phyloP scores from a whole-genome alignment of 2,888 invertebrate genomes.

The Caenorhabditis sp. region DNA sequence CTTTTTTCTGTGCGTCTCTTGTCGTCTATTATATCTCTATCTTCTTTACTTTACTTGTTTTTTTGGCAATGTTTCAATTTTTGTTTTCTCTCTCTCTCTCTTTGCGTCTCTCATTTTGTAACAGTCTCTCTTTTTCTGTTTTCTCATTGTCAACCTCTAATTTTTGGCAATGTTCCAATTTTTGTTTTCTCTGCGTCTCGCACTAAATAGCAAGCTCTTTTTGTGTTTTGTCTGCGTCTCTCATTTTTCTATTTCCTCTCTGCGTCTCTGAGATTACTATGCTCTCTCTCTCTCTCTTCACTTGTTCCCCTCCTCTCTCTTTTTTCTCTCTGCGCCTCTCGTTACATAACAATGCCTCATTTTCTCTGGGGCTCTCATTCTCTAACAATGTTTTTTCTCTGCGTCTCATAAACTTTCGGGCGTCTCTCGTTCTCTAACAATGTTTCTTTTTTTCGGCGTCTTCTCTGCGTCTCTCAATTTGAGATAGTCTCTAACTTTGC shows the following conservation, averaged over 20 bases:
- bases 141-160: slow-evolving; percentile 8
- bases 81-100: background rate
- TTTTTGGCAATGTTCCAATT: background rate
- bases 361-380: no score
- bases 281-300: background rate
- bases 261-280: background rate
- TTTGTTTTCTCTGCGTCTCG: slow-evolving; percentile 1
- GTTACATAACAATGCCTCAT: no score
- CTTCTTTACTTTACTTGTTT: background rate
- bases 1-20: slow-evolving; percentile 9
- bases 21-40: background rate
- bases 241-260: background rate
- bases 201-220: background rate
- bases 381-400: slow-evolving; percentile 4
- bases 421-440: no score
- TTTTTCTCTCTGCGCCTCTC: background rate
- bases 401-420: background rate
- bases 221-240: background rate
- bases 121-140: slow-evolving; percentile 6
- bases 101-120: slow-evolving; percentile 5
- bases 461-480: background rate
- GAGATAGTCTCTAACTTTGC: no score
- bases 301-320: background rate
- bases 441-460: no score
- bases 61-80: background rate